Base-by-base conservation (phyloP, 2,797 vertebrate species). In the Apogon talboti region DNA sequence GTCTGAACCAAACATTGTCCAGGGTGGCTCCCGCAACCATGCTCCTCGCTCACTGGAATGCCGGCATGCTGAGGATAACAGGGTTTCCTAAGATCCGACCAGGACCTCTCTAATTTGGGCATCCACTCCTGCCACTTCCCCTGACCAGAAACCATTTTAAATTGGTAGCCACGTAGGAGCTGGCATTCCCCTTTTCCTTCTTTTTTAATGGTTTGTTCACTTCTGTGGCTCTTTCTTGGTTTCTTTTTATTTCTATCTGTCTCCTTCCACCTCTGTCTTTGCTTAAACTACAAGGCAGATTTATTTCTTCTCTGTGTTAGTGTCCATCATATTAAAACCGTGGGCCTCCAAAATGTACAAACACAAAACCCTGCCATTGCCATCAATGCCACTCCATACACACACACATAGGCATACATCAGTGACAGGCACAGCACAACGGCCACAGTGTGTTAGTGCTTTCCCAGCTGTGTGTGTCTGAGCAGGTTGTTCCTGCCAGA, bases 21-120 rank as follows among this genome's bases (percentile, higher is more conserved):
- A 79, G 33, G 86, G 76, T 87, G 79, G 85, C 83, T 85, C 79
- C 81, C 66, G 80, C 87, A 86, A 76, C 81, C 88, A 85, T 81
- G 86, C 80, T 84, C 73, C 68, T 72, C 13, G 28, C 72, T 74
- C 35, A 4, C 70, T 76, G 83, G 83, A 90, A 91, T 85, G 87
- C 89, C 65, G 50, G 76, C 82, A 72, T 18, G 52, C 76, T 55
- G 78, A 82, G 89, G 88, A 91, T 89, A 81, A 90, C 87, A 89
- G 88, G 89, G 81, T 83, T 91, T 84, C 81, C 87, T 88, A 69
- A 75, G 80, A 87, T 87, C 86, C 56, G 44, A 82, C 75, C 56
- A 38, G 80, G 79, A 81, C 81, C 82, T 92, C 91, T 92, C 84
- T 92, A 92, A 93, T 93, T 92, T 93, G 86, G 82, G 86, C 83